Conservation (phyloP, 2,113 vertebrate species). For the Oxygymnocypris stewartii region DNA sequence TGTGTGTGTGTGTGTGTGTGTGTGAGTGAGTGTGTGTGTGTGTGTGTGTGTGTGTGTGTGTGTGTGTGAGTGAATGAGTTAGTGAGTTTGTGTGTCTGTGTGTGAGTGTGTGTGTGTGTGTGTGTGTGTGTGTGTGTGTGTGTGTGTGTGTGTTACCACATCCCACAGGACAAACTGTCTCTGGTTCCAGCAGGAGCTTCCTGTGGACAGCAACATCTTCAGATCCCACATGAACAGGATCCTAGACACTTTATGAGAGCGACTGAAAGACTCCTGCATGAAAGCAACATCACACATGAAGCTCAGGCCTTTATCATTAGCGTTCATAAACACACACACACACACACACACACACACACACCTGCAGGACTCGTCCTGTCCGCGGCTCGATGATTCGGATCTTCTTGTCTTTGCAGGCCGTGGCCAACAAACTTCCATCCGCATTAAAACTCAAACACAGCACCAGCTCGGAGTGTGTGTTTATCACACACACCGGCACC, state of each 20-base stretch:
- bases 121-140: constrained; percentile 9
- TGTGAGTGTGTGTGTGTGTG: constrained; percentile 47
- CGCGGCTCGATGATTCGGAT: constrained; percentile 86
- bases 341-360: background rate
- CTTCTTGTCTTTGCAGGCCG: constrained; percentile 85
- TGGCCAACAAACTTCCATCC: constrained; percentile 86
- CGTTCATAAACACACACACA: constrained; percentile 4
- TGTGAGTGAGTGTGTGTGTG: background rate
- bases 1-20: constrained; percentile 39
- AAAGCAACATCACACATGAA: background rate
- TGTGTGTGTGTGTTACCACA: constrained; percentile 73
- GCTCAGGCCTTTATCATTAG: background rate
- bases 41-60: constrained; percentile 22
- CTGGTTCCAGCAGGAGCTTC: constrained; percentile 89
- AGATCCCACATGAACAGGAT: constrained; percentile 85
- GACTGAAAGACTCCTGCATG: constrained; percentile 79
- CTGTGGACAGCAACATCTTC: constrained; percentile 88
- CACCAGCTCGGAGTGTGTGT: constrained; percentile 76
- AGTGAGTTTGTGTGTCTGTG: constrained; percentile 13
- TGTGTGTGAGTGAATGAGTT: constrained; percentile 15
- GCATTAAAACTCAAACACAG: constrained; percentile 90
- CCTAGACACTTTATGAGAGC: constrained; percentile 81
- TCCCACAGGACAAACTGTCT: constrained; percentile 90
- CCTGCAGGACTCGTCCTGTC: constrained; percentile 79
- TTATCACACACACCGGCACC: constrained; percentile 47